Conservation (phyloP, 2,797 vertebrate genomes). For the Pseudochromis fuscus region DNA sequence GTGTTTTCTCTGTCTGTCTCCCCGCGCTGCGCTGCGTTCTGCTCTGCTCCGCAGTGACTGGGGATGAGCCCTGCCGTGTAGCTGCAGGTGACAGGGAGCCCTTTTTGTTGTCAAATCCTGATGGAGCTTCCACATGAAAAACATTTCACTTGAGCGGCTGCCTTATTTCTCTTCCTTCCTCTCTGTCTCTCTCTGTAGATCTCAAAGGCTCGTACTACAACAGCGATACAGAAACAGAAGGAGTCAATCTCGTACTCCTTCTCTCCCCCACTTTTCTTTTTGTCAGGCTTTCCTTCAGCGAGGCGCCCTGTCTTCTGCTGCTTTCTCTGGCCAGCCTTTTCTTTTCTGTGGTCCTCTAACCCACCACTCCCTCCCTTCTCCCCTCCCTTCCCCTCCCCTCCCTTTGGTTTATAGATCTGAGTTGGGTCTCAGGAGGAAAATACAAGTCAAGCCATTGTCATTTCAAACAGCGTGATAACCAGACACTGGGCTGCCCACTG, state of each 20-base stretch:
- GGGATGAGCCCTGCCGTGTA: constrained; percentile 76
- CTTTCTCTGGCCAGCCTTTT: constrained; percentile 68
- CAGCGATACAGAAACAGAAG: constrained; percentile 62
- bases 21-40: constrained; percentile 21
- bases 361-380: constrained; percentile 16
- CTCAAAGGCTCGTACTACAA: constrained; percentile 74
- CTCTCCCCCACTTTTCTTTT: constrained; percentile 49
- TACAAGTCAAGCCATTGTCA: constrained; percentile 88
- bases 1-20: constrained; percentile 58
- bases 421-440: constrained; percentile 81
- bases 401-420: constrained; percentile 81
- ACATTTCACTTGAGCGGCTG: constrained; percentile 70
- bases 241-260: constrained; percentile 59
- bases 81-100: constrained; percentile 83
- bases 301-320: constrained; percentile 45
- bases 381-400: constrained; percentile 35
- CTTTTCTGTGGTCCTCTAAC: constrained; percentile 55
- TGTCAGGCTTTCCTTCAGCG: constrained; percentile 52
- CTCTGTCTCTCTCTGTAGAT: constrained; percentile 66
- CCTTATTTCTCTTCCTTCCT: constrained; percentile 66
- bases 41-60: constrained; percentile 59
- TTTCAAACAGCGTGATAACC: constrained; percentile 86
- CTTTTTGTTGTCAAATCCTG: constrained; percentile 82
- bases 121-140: constrained; percentile 80
- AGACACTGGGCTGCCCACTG: constrained; percentile 83